Evolutionary conservation across 1,140 invertebrate genomes (phyloP).

Genomic region (Pinna nobilis): DNA sequence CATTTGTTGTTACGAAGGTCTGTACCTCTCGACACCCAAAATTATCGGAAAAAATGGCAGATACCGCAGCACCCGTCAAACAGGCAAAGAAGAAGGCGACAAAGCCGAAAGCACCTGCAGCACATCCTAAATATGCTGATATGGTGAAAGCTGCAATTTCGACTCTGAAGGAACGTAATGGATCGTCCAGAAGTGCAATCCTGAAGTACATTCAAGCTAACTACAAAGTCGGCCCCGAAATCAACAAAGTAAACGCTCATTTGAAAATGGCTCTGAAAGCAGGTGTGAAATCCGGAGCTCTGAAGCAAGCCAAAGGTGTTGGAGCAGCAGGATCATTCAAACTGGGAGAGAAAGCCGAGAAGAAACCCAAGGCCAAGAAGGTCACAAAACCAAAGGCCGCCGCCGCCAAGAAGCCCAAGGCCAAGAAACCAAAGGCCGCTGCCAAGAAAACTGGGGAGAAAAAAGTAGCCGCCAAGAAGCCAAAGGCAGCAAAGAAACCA

Average conservation of each 20-base stretch:
- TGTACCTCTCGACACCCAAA: too few relatives aligned
- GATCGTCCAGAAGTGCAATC: slow-evolving; percentile 67
- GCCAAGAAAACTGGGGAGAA: slow-evolving; percentile 47
- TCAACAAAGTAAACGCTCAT: slow-evolving; percentile 62
- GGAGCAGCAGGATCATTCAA: slow-evolving; percentile 70
- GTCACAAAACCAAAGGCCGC: slow-evolving; percentile 44
- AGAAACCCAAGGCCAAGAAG: slow-evolving; percentile 45
- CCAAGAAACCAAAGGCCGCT: slow-evolving; percentile 23
- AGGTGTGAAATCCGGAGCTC: slow-evolving; percentile 59
- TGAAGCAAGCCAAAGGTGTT: slow-evolving; percentile 67
- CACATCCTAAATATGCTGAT: slow-evolving; percentile 57
- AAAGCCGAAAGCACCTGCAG: slow-evolving; percentile 59
- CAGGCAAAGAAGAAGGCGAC: slow-evolving; percentile 59
- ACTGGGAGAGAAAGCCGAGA: slow-evolving; percentile 51
- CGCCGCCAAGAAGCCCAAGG: slow-evolving; percentile 25
- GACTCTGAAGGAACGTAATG: slow-evolving; percentile 60
- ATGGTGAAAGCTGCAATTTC: too few relatives aligned
- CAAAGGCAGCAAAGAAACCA: slow-evolving; percentile 24
- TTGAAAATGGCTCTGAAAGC: slow-evolving; percentile 63
- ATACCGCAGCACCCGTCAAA: slow-evolving; percentile 26
- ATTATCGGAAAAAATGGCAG: slow-evolving; percentile 1
- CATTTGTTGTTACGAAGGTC: too few relatives aligned
- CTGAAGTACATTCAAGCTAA: slow-evolving; percentile 69
- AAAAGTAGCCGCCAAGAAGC: not conserved
- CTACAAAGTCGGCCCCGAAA: slow-evolving; percentile 67